Evolutionary conservation across 1,140 invertebrate species (phyloP), one percentile per base, ranked within the genome.

Genomic region (Heterodera carotae): DNA sequence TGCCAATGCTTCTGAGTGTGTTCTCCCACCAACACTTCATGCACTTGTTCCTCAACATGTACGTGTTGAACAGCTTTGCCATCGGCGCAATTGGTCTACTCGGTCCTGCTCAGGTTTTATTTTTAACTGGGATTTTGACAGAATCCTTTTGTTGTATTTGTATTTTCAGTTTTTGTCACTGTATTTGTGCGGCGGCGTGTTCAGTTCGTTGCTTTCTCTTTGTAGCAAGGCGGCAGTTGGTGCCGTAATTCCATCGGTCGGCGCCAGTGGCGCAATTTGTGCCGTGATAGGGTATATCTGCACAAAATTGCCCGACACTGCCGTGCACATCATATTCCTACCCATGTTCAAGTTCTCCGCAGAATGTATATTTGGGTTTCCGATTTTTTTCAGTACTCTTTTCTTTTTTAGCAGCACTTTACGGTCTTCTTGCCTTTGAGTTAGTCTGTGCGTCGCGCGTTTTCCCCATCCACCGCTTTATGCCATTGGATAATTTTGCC

Each of bases 401-500:
- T 27, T 12, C 27, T 7, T 10, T 34, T 69, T 36, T 18, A 69
- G 68, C 29, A 93, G 95, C 93, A 67, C 91, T 98, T 39, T 95
- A 94, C 90, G 92, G 91, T 12, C 90, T 97, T 64, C 91, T 98
- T 87, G 89, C 91, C 2, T 85, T 97, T 48, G 96, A 98, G 8
- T 18, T 76, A 12, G 12, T 76, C n/a, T 39, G 36, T 39, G 92
- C 91, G 12, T 90, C 97, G 64, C 91, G 97, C 86, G 90, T 91
- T 4, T 85, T 97, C 48, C 95, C 98, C 89, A 87, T 91, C 67
- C 89, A 91, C 33, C 95, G 95, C 27, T 90, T 96, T 94, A 92
- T 91, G 88, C 91, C 94, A 76, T 94, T 98, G 88, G 96, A 98
- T 87, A 96, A 98, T 90, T 95, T 95, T n/a, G 96, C 94, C 36